phyloP scores from a whole-genome alignment of 1,140 invertebrate genomes.

The Drosophila punjabiensis region DNA sequence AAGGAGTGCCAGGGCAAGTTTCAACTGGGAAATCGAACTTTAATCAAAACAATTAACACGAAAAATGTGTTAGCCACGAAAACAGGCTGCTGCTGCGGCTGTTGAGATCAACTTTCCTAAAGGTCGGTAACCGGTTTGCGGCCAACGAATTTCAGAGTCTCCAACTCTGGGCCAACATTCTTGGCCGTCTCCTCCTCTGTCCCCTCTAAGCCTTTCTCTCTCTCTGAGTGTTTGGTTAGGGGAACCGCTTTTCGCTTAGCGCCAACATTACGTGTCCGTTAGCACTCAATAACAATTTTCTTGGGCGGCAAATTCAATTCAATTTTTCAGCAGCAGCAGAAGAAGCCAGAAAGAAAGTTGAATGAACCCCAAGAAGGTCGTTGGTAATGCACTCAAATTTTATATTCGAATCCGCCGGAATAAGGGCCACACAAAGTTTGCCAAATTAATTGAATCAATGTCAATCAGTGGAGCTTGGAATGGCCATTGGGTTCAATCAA shows the following conservation, averaged over 20 bases:
- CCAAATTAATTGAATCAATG: constrained; percentile 57
- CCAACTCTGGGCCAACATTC: constrained; percentile 52
- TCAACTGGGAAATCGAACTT: constrained; percentile 27
- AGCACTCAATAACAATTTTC: constrained; percentile 59
- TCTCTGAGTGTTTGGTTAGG: constrained; percentile 12
- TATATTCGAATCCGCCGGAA: neutral
- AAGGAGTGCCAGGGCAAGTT: constrained; percentile 23
- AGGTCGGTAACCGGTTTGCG: constrained; percentile 77
- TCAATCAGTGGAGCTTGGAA: constrained; percentile 40
- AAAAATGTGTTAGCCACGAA: constrained; percentile 47
- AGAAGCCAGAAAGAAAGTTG: constrained; percentile 43
- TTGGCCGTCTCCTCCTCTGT: constrained; percentile 29
- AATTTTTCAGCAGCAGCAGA: constrained; percentile 56
- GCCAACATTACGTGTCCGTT: constrained; percentile 71
- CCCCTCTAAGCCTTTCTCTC: constrained; percentile 32
- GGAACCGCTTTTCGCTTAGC: constrained; percentile 67
- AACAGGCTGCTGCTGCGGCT: constrained; percentile 28
- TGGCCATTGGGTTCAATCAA: constrained; percentile 49
- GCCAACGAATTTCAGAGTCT: constrained; percentile 35
- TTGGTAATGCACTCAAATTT: constrained; percentile 49
- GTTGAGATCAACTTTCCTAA: constrained; percentile 71
- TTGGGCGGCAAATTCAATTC: constrained; percentile 58
- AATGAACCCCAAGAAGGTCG: constrained; percentile 72
- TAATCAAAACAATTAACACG: constrained; percentile 76
- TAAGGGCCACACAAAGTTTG: constrained; percentile 31